phyloP scores from a whole-genome alignment of 2,797 vertebrate species.

The Labroides dimidiatus region DNA sequence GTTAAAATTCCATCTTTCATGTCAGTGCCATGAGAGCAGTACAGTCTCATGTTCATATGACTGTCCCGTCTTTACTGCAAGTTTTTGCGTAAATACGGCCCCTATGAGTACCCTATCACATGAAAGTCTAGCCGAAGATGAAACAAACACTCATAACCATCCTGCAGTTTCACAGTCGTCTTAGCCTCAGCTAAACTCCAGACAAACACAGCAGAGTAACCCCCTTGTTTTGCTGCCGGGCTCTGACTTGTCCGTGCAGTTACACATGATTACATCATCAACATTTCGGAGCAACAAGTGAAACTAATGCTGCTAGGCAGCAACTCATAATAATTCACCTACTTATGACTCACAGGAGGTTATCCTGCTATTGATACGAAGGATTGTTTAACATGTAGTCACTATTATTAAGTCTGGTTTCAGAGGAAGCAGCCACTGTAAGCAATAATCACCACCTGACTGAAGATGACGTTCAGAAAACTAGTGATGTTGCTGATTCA shows the following conservation, averaged over 20 bases:
- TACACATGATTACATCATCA: constrained; percentile 71
- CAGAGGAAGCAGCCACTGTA: constrained; percentile 7
- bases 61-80: background rate
- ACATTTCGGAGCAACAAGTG: constrained; percentile 56
- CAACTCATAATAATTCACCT: constrained; percentile 44
- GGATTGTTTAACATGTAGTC: constrained; percentile 22
- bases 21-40: background rate
- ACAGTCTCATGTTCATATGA: constrained; percentile 6
- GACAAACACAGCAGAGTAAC: constrained; percentile 23
- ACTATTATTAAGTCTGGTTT: constrained; percentile 47
- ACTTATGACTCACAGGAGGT: constrained; percentile 59
- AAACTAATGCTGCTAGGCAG: constrained; percentile 50
- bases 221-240: constrained; percentile 54
- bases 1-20: constrained; percentile 11
- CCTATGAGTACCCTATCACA: constrained; percentile 3
- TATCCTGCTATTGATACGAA: constrained; percentile 27
- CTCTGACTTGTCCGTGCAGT: constrained; percentile 64
- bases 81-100: constrained; percentile 9
- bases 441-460: constrained; percentile 19
- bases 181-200: constrained; percentile 7
- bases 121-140: constrained; percentile 33
- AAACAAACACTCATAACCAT: constrained; percentile 26
- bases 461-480: constrained; percentile 21
- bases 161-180: constrained; percentile 43
- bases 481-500: background rate